phyloP scores from a whole-genome alignment of 2,888 invertebrate species.

The Cistogaster globosa region DNA sequence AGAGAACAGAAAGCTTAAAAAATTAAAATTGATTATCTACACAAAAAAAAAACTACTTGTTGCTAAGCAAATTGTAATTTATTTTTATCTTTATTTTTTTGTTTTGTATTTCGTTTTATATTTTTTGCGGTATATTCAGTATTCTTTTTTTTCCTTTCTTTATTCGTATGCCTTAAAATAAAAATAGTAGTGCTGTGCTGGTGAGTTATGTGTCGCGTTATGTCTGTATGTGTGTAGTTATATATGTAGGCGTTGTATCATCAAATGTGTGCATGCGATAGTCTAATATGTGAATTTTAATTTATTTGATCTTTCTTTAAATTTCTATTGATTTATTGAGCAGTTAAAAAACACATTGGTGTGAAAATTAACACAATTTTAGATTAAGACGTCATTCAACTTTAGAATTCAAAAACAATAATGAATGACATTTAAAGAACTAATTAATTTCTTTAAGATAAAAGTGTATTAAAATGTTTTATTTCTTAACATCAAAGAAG shows the following conservation, averaged over 20 bases:
- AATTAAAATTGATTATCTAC: constrained; percentile 9
- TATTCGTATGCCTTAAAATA: constrained; percentile 56
- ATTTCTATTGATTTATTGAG: constrained; percentile 63
- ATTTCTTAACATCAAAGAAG: too few species aligned
- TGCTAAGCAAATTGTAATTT: constrained; percentile 55
- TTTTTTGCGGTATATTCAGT: constrained; percentile 13
- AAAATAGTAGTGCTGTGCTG: not conserved
- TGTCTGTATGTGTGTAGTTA: not conserved
- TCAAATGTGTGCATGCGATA: not conserved
- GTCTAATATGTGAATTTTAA: not conserved
- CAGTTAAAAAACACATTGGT: constrained; percentile 18
- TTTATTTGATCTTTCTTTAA: constrained; percentile 45
- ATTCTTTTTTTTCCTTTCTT: not conserved
- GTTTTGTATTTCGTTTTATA: not conserved
- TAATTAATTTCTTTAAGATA: not conserved
- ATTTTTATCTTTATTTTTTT: not conserved
- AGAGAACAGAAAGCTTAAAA: not conserved
- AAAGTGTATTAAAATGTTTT: too few species aligned
- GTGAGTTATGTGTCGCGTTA: not conserved
- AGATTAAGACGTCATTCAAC: constrained; percentile 2
- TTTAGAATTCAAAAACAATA: constrained; percentile 5
- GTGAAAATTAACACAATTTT: constrained; percentile 13
- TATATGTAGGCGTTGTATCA: constrained; percentile 13
- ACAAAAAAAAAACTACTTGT: constrained; percentile 55
- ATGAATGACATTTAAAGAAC: constrained; percentile 1